Percentiles rank a stretch among this genome's conserved stretches.
These are phyloP conservation scores for Neotoma lepida DNA, from an alignment of 2,113 vertebrate genomes.

Conservation along the genomic window DNA sequence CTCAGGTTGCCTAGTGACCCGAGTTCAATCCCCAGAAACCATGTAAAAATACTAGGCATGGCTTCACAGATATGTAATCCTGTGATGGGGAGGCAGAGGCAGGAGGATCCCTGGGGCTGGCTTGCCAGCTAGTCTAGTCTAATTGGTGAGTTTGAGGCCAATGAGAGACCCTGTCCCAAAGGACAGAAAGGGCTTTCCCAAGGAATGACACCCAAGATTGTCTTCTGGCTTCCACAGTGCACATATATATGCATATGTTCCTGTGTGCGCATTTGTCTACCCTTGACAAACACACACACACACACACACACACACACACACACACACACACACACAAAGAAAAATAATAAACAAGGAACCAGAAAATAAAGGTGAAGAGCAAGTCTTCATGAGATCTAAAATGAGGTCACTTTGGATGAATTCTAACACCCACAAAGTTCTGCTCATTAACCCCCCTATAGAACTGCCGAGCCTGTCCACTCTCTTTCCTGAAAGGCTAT, in stretches of 20 bases:
- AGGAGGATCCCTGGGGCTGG: not conserved
- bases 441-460: not conserved
- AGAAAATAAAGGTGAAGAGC: not conserved
- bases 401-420: not conserved
- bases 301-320: too few relatives aligned
- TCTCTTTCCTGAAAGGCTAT: not conserved
- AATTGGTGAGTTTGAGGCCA: not conserved
- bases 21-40: not conserved
- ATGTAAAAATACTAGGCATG: not conserved
- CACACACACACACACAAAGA: not conserved
- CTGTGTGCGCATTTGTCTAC: not conserved
- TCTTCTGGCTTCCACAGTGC: not conserved
- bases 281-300: not conserved
- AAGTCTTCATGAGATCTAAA: constrained; percentile 8
- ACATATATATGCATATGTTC: too few relatives aligned
- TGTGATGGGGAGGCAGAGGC: not conserved
- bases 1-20: too few relatives aligned
- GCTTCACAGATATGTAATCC: not conserved
- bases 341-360: not conserved
- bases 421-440: not conserved
- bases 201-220: not conserved
- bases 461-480: not conserved
- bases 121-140: not conserved
- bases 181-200: not conserved
- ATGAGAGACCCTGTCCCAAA: not conserved